Percentiles rank a stretch among this genome's conserved stretches.
phyloP scores from a whole-genome alignment of 1,140 invertebrate species.

The Drosophila tsacasi region DNA sequence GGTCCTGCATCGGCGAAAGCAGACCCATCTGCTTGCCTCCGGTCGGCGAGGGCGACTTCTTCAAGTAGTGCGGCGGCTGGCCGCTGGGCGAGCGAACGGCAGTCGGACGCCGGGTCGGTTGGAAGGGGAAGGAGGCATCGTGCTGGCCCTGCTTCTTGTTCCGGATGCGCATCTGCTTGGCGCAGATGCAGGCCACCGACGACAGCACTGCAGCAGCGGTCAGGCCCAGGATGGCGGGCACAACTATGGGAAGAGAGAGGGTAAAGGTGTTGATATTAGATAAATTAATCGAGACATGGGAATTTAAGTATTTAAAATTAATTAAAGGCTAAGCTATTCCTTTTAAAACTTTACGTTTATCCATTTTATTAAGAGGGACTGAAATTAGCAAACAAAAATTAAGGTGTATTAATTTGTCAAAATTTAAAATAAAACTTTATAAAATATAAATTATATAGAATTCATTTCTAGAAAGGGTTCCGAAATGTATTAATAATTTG shows the following conservation, averaged over 20 bases:
- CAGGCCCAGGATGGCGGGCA: conserved; percentile 82
- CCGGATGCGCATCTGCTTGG: conserved; percentile 75
- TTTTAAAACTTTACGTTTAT: neutral
- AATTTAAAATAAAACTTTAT: neutral
- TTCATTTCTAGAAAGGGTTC: too few species aligned
- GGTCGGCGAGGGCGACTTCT: conserved; percentile 95
- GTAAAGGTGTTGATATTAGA: neutral
- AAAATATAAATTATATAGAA: neutral
- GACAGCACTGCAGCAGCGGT: conserved; percentile 78
- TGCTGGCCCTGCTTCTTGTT: conserved; percentile 82
- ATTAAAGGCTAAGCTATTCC: neutral
- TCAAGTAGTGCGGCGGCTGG: conserved; percentile 91
- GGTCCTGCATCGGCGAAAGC: conserved; percentile 85
- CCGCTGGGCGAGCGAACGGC: conserved; percentile 88
- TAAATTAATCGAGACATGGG: neutral
- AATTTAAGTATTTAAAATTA: neutral
- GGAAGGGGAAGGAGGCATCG: conserved; percentile 86
- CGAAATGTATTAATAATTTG: too few species aligned
- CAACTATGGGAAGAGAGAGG: conserved; percentile 47
- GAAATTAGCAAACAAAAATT: neutral
- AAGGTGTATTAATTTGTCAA: neutral
- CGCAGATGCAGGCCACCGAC: conserved; percentile 79
- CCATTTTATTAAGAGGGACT: neutral
- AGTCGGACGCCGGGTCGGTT: conserved; percentile 87
- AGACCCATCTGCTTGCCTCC: conserved; percentile 86